Percentiles rank a stretch among this genome's conserved stretches.
Evolutionary conservation across 2,113 vertebrate genomes (phyloP).

Genomic region (Syngnathus scovelli): DNA sequence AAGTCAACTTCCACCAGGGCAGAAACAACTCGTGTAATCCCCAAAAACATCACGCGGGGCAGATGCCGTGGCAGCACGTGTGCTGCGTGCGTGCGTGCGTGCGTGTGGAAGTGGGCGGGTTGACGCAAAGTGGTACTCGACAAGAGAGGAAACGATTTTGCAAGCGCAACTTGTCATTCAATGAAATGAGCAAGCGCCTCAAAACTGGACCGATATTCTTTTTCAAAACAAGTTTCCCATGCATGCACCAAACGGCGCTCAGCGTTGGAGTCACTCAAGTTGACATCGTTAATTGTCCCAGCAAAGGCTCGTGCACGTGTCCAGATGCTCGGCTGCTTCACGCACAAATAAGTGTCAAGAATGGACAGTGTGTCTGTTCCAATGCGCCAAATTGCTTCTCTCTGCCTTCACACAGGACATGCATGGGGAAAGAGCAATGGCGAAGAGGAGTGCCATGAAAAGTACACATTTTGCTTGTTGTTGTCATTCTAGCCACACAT

Average conservation of each 20-base stretch:
- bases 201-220: not conserved
- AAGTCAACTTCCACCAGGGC: conserved; percentile 6
- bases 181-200: not conserved
- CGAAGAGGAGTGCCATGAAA: not conserved
- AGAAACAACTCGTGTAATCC: conserved; percentile 6
- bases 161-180: not conserved
- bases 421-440: not conserved
- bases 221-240: no score
- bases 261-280: no score
- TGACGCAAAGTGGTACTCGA: conserved; percentile 20
- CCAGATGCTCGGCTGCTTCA: not conserved
- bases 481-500: no score
- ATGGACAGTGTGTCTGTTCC: not conserved
- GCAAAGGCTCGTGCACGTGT: no score
- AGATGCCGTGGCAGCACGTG: conserved; percentile 18
- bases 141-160: conserved; percentile 34
- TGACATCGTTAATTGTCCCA: no score
- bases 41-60: not conserved
- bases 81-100: conserved; percentile 16
- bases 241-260: no score
- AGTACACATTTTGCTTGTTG: not conserved
- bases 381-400: not conserved
- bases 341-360: not conserved
- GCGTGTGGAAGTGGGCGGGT: conserved; percentile 15
- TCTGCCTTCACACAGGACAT: not conserved